Conservation (phyloP, 2,888 invertebrate species). For the Idaea biselata region DNA sequence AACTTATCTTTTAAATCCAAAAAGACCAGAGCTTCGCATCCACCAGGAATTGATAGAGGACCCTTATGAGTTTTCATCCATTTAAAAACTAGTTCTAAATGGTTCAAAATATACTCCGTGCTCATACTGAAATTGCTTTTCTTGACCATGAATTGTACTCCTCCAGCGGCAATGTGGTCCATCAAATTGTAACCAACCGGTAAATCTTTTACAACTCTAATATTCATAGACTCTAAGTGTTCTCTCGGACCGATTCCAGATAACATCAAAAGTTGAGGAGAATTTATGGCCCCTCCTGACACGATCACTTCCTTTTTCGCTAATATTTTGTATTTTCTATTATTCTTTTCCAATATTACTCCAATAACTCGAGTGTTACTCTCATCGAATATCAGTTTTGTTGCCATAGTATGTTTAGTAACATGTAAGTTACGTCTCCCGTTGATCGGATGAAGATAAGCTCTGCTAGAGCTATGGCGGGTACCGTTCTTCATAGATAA, state of each 20-base stretch:
- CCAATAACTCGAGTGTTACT: slow-evolving; percentile 80
- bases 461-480: slow-evolving; percentile 84
- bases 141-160: slow-evolving; percentile 79
- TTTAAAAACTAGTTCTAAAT: slow-evolving; percentile 69
- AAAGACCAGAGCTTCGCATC: slow-evolving; percentile 84
- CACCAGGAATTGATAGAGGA: slow-evolving; percentile 83
- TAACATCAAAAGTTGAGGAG: slow-evolving; percentile 89
- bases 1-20: slow-evolving; percentile 81
- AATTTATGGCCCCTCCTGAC: slow-evolving; percentile 87
- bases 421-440: slow-evolving; percentile 83
- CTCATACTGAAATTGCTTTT: slow-evolving; percentile 53
- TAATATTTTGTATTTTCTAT: slow-evolving; percentile 72
- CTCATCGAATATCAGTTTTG: slow-evolving; percentile 79
- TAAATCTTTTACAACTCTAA: slow-evolving; percentile 78
- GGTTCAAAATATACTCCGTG: slow-evolving; percentile 60
- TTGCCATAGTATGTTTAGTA: slow-evolving; percentile 81
- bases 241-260: slow-evolving; percentile 87
- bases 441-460: slow-evolving; percentile 82
- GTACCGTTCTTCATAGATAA: slow-evolving; percentile 84
- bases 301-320: slow-evolving; percentile 87
- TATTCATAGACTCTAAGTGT: slow-evolving; percentile 79
- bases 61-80: slow-evolving; percentile 79
- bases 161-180: slow-evolving; percentile 85
- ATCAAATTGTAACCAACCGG: slow-evolving; percentile 85
- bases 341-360: slow-evolving; percentile 79